phyloP scores from a whole-genome alignment of 2,113 vertebrate genomes.

The Chauna torquata region DNA sequence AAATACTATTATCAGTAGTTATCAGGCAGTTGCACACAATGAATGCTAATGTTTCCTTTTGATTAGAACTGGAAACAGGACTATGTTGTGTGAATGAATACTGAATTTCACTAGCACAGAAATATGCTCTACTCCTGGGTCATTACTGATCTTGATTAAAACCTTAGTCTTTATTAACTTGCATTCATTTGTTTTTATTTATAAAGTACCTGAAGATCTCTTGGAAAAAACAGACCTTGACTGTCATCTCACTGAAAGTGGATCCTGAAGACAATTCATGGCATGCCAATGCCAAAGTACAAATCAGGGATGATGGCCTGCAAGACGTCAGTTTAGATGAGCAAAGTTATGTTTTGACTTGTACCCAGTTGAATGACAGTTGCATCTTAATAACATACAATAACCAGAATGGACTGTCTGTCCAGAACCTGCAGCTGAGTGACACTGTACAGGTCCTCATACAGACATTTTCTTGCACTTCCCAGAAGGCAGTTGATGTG shows the following conservation, averaged over 20 bases:
- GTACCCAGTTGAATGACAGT: not conserved
- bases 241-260: not conserved
- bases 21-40: not conserved
- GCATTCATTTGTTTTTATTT: not conserved
- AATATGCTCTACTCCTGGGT: not conserved
- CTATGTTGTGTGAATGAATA: not conserved
- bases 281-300: not conserved
- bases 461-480: not conserved
- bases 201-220: not conserved
- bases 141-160: not conserved
- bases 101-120: not conserved
- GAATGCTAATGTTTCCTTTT: not conserved
- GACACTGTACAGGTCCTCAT: not conserved
- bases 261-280: not conserved
- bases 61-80: not conserved
- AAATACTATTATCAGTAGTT: not conserved
- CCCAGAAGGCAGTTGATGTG: not conserved
- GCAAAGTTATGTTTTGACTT: not conserved
- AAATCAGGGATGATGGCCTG: not conserved
- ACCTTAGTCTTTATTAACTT: not conserved
- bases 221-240: not conserved
- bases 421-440: not conserved
- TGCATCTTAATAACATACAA: not conserved
- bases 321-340: not conserved
- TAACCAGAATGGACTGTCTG: not conserved